Conservation (phyloP, 2,113 vertebrate genomes). For the Lepisosteus osseus region DNA sequence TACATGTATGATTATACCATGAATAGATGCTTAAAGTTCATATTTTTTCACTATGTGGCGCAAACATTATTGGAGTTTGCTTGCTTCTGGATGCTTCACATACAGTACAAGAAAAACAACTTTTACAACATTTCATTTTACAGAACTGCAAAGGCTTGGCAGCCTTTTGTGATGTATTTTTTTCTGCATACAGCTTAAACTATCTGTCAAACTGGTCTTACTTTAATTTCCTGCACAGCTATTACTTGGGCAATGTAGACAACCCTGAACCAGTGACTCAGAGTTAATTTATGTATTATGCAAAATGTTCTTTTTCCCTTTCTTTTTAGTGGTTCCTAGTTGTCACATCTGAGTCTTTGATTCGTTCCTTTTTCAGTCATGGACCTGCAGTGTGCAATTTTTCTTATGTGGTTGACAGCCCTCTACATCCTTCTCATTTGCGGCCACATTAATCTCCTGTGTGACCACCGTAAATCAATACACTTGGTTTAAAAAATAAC, state of each 20-base stretch:
- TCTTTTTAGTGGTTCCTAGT: slow-evolving; percentile 29
- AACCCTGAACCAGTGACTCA: slow-evolving; percentile 30
- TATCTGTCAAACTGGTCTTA: slow-evolving; percentile 37
- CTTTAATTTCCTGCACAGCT: slow-evolving; percentile 47
- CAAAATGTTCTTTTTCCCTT: slow-evolving; percentile 37
- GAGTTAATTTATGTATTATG: slow-evolving; percentile 51
- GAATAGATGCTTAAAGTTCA: slow-evolving; percentile 1
- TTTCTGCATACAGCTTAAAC: slow-evolving; percentile 26
- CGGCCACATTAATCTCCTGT: slow-evolving; percentile 41
- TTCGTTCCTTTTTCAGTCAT: slow-evolving; percentile 37
- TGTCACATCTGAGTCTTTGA: slow-evolving; percentile 41
- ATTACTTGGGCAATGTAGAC: slow-evolving; percentile 24
- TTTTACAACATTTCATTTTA: too few species aligned
- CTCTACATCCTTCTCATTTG: slow-evolving; percentile 42
- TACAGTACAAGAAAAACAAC: not conserved
- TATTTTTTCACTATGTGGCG: not conserved
- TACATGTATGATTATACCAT: too few species aligned
- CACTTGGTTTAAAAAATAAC: slow-evolving; percentile 11
- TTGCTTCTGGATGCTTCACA: too few species aligned
- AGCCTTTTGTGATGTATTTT: slow-evolving; percentile 20
- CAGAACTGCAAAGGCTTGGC: too few species aligned
- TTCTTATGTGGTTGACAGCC: slow-evolving; percentile 27
- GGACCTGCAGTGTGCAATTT: slow-evolving; percentile 24
- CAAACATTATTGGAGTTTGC: too few species aligned
- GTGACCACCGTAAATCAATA: slow-evolving; percentile 21